These are phyloP conservation scores for Caenorhabditis sp. DNA, from an alignment of 2,888 invertebrate genomes.

Conservation along the genomic window DNA sequence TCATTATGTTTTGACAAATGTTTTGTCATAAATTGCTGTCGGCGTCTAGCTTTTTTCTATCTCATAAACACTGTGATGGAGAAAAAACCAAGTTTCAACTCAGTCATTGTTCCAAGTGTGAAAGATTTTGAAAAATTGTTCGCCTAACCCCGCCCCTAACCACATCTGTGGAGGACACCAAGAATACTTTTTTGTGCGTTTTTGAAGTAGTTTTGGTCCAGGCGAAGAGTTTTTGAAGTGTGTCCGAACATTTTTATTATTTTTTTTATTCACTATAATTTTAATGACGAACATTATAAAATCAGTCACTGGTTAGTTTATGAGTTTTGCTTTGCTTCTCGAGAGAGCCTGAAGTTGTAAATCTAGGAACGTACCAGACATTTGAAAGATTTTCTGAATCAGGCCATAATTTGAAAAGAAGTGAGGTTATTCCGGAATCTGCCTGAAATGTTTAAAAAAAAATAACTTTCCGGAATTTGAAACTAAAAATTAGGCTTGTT, in stretches of 20 bases:
- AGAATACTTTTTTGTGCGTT: not conserved
- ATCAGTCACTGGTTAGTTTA: constrained; percentile 2
- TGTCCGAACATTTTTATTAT: not conserved
- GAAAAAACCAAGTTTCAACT: not conserved
- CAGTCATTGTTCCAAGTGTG: not conserved
- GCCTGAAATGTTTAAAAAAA: no score
- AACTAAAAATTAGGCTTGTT: no score
- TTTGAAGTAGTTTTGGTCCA: not conserved
- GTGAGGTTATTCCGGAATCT: no score
- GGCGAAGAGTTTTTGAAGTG: not conserved
- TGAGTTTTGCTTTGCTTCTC: not conserved
- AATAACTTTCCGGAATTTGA: no score
- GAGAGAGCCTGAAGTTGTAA: no score
- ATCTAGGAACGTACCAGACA: no score
- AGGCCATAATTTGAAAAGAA: no score
- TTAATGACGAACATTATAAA: not conserved
- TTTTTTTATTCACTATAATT: not conserved
- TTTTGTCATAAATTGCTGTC: constrained; percentile 43
- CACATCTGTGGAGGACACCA: not conserved
- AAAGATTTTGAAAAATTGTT: not conserved
- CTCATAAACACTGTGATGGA: no score
- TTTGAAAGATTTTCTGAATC: no score
- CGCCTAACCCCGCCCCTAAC: not conserved
- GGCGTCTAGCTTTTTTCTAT: constrained; percentile 19
- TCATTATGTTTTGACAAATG: constrained; percentile 52